Percentiles rank a stretch among this genome's conserved stretches.
phyloP scores from a whole-genome alignment of 2,797 vertebrate species.

The Bovichtus diacanthus region DNA sequence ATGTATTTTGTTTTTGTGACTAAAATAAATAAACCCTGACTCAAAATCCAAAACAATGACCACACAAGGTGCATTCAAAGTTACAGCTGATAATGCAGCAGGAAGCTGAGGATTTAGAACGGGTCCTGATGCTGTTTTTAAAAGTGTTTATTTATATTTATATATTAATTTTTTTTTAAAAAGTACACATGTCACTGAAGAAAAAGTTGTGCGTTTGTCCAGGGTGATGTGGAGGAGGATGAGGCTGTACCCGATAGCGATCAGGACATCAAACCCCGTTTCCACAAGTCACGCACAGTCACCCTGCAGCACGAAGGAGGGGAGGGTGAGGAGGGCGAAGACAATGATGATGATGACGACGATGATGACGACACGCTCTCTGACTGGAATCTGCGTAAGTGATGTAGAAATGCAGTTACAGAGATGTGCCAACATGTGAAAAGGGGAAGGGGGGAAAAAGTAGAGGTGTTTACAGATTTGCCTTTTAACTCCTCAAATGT shows the following conservation, averaged over 20 bases:
- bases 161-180: not conserved
- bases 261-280: constrained; percentile 96
- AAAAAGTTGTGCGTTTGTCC: not conserved
- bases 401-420: not conserved
- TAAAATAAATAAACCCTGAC: not conserved
- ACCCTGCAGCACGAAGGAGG: constrained; percentile 93
- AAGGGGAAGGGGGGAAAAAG: too few species aligned
- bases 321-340: constrained; percentile 87
- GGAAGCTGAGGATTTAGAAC: not conserved
- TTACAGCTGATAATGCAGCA: not conserved
- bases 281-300: constrained; percentile 96
- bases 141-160: too few species aligned
- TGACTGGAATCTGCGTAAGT: constrained; percentile 94
- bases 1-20: not conserved
- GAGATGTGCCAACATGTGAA: not conserved
- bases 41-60: not conserved
- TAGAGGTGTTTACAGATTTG: not conserved
- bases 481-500: too few species aligned
- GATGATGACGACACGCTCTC: constrained; percentile 93
- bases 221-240: constrained; percentile 92
- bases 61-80: not conserved
- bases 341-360: constrained; percentile 90
- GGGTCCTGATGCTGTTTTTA: not conserved
- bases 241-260: constrained; percentile 93
- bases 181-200: not conserved